A percentile compares a stretch with the other conserved stretches of the same genome.
Conservation (phyloP, 1,140 invertebrate genomes). For the Lucilia sericata region DNA sequence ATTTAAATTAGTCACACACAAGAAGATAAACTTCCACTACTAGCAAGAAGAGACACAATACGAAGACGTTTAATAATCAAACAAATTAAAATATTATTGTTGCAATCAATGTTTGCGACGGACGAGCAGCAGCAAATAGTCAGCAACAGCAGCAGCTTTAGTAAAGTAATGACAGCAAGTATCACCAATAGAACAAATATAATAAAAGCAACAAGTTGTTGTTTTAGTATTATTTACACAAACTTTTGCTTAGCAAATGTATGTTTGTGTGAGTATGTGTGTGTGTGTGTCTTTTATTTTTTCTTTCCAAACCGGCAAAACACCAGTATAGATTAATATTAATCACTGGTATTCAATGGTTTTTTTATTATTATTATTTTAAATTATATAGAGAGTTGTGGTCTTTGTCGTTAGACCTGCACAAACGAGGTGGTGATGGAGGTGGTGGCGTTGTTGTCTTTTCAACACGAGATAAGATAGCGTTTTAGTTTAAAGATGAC, state of each 20-base stretch:
- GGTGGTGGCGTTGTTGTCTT: not conserved
- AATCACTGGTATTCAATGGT: not conserved
- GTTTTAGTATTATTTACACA: not conserved
- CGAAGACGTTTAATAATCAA: not conserved
- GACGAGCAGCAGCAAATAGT: not conserved
- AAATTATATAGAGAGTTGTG: slow-evolving; percentile 1
- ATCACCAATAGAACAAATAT: not conserved
- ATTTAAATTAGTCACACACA: not conserved
- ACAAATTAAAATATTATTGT: not conserved
- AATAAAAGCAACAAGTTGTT: not conserved
- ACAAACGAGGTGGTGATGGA: not conserved
- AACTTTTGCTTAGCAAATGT: not conserved
- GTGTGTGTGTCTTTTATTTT: too few relatives aligned
- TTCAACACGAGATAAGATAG: not conserved
- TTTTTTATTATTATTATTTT: not conserved
- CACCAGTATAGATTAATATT: not conserved
- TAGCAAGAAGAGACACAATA: not conserved
- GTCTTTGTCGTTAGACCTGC: not conserved
- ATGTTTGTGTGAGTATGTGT: too few relatives aligned
- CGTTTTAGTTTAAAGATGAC: not conserved
- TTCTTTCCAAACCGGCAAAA: not conserved
- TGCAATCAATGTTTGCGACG: not conserved
- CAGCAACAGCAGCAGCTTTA: not conserved
- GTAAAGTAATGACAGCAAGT: too few relatives aligned
- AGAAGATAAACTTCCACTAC: not conserved